Evolutionary conservation across 1,140 invertebrate species (phyloP).

Genomic region (Psilanteris sp.): DNA sequence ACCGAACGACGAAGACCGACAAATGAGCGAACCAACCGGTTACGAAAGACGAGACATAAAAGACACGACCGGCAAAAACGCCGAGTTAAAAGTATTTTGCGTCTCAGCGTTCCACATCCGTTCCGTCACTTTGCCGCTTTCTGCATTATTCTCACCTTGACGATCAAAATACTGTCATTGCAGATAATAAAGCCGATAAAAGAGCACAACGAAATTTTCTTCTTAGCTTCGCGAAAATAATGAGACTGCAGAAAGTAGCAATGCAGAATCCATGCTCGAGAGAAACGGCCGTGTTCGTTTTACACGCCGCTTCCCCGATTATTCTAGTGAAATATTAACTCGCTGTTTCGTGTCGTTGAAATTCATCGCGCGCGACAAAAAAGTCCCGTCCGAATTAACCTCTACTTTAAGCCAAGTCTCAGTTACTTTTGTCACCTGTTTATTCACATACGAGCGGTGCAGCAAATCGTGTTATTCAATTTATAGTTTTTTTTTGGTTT

Average conservation of each 20-base stretch:
- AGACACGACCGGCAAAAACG: conserved; percentile 50
- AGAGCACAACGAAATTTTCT: conserved; percentile 24
- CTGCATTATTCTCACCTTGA: conserved; percentile 51
- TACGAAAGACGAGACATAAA: conserved; percentile 56
- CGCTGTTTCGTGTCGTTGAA: conserved; percentile 14
- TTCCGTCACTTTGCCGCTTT: conserved; percentile 50
- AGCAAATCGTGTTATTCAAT: no score
- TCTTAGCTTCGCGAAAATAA: conserved; percentile 28
- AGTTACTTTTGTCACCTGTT: conserved; percentile 26
- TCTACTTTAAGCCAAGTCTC: conserved; percentile 14
- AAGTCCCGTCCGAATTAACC: conserved; percentile 14
- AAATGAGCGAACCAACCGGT: conserved; percentile 18
- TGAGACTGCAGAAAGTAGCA: conserved; percentile 23
- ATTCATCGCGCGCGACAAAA: conserved; percentile 18
- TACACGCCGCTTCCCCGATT: conserved; percentile 9
- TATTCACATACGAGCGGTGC: conserved; percentile 9
- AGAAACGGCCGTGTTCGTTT: conserved; percentile 15
- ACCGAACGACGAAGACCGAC: conserved; percentile 26
- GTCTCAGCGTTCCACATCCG: conserved; percentile 30
- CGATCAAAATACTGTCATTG: conserved; percentile 53
- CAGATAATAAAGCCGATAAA: conserved; percentile 55
- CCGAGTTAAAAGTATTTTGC: conserved; percentile 48
- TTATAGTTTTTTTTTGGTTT: no score
- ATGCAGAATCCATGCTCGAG: background rate
- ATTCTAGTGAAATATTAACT: conserved; percentile 44